phyloP scores from a whole-genome alignment of 2,113 vertebrate species.

The Lota lota region DNA sequence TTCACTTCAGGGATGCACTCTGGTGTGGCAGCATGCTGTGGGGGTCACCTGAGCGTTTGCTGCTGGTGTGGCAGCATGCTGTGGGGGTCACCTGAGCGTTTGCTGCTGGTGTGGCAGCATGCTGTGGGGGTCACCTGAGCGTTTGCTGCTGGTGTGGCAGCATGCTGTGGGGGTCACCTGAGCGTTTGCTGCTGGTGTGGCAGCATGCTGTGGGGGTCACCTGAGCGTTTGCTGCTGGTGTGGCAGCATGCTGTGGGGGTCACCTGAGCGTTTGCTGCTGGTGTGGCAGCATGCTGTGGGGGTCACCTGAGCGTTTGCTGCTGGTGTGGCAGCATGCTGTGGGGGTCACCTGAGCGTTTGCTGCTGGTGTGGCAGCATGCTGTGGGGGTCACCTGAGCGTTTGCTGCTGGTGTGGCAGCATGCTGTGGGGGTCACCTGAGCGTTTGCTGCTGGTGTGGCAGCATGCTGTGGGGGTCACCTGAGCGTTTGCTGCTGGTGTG shows the following conservation, averaged over 20 bases:
- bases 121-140: conserved; percentile 72
- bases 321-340: conserved; percentile 34
- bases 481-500: conserved; percentile 63
- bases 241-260: neutral
- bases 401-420: conserved; percentile 45
- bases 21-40: neutral
- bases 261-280: conserved; percentile 77
- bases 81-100: conserved; percentile 74
- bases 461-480: conserved; percentile 66
- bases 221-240: conserved; percentile 70
- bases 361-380: conserved; percentile 41
- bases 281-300: conserved; percentile 5
- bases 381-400: conserved; percentile 74
- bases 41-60: conserved; percentile 74
- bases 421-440: conserved; percentile 72
- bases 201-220: conserved; percentile 52
- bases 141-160: conserved; percentile 50
- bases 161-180: conserved; percentile 66
- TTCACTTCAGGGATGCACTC: no score
- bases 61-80: conserved; percentile 41
- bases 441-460: conserved; percentile 51
- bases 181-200: conserved; percentile 63
- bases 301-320: conserved; percentile 75
- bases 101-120: conserved; percentile 45
- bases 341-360: conserved; percentile 74